Percentiles rank a stretch among this genome's conserved stretches.
These are phyloP conservation scores for Drosophila seclusa DNA, from an alignment of 2,888 invertebrate species.

Conservation along the genomic window DNA sequence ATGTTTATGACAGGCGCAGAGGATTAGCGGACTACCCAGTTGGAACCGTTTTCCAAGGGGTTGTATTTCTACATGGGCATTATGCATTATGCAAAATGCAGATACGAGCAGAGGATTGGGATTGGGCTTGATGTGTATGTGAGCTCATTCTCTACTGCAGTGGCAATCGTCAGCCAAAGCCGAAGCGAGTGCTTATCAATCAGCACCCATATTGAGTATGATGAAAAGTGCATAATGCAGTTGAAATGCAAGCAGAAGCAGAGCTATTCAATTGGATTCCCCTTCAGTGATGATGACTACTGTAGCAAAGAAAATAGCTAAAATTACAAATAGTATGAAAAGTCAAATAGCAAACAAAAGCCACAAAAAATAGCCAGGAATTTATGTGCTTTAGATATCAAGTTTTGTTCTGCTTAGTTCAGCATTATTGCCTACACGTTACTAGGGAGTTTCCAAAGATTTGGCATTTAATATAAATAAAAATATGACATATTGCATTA, in stretches of 20 bases:
- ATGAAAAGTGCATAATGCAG: constrained; percentile 65
- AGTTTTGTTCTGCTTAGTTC: background rate
- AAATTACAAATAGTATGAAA: background rate
- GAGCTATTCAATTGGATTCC: background rate
- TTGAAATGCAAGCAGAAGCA: background rate
- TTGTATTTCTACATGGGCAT: background rate
- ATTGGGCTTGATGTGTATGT: background rate
- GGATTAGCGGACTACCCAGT: constrained; percentile 75
- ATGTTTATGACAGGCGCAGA: constrained; percentile 79
- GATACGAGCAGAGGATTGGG: constrained; percentile 2
- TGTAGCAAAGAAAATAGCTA: background rate
- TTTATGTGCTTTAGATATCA: background rate
- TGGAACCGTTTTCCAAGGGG: constrained; percentile 58
- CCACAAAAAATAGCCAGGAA: background rate
- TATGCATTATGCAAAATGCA: constrained; percentile 62
- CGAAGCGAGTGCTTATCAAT: constrained; percentile 64
- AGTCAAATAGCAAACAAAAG: no score
- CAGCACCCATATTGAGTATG: constrained; percentile 67
- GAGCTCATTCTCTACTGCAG: constrained; percentile 6
- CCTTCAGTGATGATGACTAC: background rate
- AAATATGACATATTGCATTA: background rate
- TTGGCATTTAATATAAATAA: background rate
- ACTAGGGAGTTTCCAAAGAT: background rate
- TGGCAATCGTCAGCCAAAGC: constrained; percentile 14
- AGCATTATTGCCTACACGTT: background rate